Base-by-base conservation (phyloP, 2,888 invertebrate genomes). In the Agrochola lychnidis region DNA sequence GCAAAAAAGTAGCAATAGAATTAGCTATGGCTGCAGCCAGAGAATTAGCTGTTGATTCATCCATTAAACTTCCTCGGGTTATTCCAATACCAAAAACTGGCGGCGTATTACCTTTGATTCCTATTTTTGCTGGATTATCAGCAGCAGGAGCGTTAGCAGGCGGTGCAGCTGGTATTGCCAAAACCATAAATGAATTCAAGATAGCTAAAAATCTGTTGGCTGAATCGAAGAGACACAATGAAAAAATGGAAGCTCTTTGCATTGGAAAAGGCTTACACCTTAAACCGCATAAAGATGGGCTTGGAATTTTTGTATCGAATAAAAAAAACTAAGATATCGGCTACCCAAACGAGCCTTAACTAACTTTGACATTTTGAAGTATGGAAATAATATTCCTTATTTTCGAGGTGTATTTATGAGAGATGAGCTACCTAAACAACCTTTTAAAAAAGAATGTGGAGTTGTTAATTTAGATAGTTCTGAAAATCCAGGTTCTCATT, bases 391-490 rank as follows among this genome's bases (percentile, higher is more conserved):
- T 36, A 67, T 53, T 67, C 51, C 67, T 1, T 53, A 67, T 67
- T 67, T 67, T 4, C n/a, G 51, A 67, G 51, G 67, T 53, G 51
- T 67, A 22, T 67, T 48, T 67, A 67, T 67, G 51, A 67, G 67
- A 53, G 51, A 67, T n/a, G 9, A 67, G n/a, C 67, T 67, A 14
- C 51, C 67, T 67, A 36, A 67, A 53, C 1, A 22, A 1, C 67
- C 67, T 14, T 53, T 36, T 36, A 51, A 22, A 53, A 66, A 36
- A 67, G 22, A 53, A 53, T 67, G 66, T 22, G 51, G 30, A 30
- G 25, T 64, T 25, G 25, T 64, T 16, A n/a, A 48, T 64, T 64
- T 64, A 45, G 42, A 64, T 45, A n/a, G 42, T 7, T 64, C 45
- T 45, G 45, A 45, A 45, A 45, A 64, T 19, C 25, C 45, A 16